Evolutionary conservation across 2,888 invertebrate species (phyloP).

Genomic region (Standfussiana lucernea): DNA sequence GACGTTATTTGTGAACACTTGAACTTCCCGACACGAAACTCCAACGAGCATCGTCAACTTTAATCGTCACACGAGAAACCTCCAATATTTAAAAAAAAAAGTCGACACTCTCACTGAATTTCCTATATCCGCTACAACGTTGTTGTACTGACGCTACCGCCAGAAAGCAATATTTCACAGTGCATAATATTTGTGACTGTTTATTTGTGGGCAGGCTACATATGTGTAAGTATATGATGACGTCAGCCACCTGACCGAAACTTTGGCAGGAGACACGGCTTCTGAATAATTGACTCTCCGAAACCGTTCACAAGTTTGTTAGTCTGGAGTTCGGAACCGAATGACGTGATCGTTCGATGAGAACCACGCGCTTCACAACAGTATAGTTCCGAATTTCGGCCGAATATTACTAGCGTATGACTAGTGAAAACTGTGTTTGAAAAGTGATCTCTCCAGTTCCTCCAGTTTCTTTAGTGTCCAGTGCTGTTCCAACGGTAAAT

Average conservation of each 20-base stretch:
- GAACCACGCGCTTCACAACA: constrained; percentile 65
- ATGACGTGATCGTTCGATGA: constrained; percentile 77
- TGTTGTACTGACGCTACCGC: constrained; percentile 75
- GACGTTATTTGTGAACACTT: constrained; percentile 1
- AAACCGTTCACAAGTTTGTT: constrained; percentile 85
- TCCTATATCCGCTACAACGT: constrained; percentile 37
- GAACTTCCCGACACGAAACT: constrained; percentile 37
- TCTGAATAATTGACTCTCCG: constrained; percentile 87
- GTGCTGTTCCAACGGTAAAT: constrained; percentile 53
- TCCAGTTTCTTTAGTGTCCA: constrained; percentile 35
- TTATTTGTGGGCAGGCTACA: constrained; percentile 78
- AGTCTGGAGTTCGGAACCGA: constrained; percentile 86
- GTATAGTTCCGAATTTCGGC: constrained; percentile 66
- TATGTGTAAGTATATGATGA: constrained; percentile 80
- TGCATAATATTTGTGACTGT: constrained; percentile 81
- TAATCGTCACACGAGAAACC: constrained; percentile 2
- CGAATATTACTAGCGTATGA: constrained; percentile 68
- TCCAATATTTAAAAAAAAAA: constrained; percentile 1
- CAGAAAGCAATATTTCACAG: constrained; percentile 80
- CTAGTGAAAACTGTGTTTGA: constrained; percentile 58
- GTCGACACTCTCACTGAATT: background rate
- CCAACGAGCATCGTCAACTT: constrained; percentile 23
- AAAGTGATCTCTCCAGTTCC: constrained; percentile 51
- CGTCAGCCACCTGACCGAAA: constrained; percentile 88
- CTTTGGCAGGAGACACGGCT: constrained; percentile 89